Conservation (phyloP, 1,140 invertebrate genomes). For the Orussus abietinus region DNA sequence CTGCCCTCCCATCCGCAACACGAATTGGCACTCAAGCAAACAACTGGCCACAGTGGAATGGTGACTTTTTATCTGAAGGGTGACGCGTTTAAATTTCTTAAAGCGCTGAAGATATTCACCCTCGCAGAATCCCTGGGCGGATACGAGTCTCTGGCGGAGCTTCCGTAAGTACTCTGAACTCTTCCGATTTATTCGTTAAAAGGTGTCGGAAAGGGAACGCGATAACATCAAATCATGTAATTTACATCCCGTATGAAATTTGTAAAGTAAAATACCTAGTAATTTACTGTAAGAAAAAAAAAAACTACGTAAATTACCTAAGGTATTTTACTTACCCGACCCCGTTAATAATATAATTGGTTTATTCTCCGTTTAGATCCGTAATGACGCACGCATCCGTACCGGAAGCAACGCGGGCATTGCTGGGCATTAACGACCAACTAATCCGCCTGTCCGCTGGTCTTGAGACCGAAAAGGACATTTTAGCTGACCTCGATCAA, state of each 20-base stretch:
- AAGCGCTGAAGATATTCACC: conserved; percentile 75
- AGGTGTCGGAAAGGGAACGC: too few relatives aligned
- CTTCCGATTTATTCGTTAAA: conserved; percentile 17
- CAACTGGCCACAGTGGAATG: conserved; percentile 89
- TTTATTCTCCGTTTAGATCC: conserved; percentile 50
- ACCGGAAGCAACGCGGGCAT: conserved; percentile 64
- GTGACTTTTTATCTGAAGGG: conserved; percentile 86
- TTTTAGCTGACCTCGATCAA: conserved; percentile 84
- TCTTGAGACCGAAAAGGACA: conserved; percentile 81
- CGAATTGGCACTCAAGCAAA: conserved; percentile 77
- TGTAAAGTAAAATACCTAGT: too few relatives aligned
- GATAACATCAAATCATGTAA: too few relatives aligned
- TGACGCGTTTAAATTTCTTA: conserved; percentile 75
- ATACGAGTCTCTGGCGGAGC: conserved; percentile 86
- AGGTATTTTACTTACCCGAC: too few relatives aligned
- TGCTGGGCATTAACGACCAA: conserved; percentile 81
- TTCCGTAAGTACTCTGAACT: conserved; percentile 67
- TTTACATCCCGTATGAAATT: too few relatives aligned
- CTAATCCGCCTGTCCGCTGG: conserved; percentile 90
- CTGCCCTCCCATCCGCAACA: conserved; percentile 91
- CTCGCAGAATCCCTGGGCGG: conserved; percentile 96
- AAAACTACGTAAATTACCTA: too few relatives aligned
- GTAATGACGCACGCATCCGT: conserved; percentile 82
- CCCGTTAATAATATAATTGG: too few relatives aligned
- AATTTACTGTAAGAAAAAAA: too few relatives aligned